Base-by-base conservation (phyloP, 2,797 vertebrate species). In the Crossoptilon crossoptilon region DNA sequence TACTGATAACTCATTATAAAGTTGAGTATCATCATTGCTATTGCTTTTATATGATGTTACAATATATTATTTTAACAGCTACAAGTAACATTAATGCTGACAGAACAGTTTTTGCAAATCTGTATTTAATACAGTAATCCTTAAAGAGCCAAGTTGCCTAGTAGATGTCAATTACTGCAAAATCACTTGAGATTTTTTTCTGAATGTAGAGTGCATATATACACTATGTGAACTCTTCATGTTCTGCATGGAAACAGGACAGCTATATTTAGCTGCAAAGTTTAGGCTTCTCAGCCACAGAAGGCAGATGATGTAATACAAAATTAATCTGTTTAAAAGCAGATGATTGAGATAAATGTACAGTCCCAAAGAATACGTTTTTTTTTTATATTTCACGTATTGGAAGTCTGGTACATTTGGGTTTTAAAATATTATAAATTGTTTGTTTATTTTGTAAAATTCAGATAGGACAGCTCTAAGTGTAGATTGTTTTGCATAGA, bases 401-500 rank as follows among this genome's bases (percentile, higher is more conserved):
- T 95, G 77, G 85, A 96, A 96, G 88, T 97, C 85, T 96, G 95
- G 91, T 86, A 94, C 70, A 95, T 92, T 96, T 97, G 88, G 79
- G 92, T 95, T 95, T 86, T 64, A 91, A 96, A 96, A 49, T 97
- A 90, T 59, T 97, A 91, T 97, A 97, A 94, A 84, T 66, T 97
- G 96, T 91, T 96, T 95, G 96, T 97, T 96, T 94, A 92, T 96
- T 96, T 97, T 87, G 91, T 89, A 96, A 93, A 95, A 97, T 93
- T 94, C 92, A 97, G 97, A 81, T 98, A 98, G 98, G 98, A 97
- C 97, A 96, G 97, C 97, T 98, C 98, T 98, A 98, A 98, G 98
- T 98, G 96, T 97, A 98, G 98, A 98, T 98, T 98, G 98, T 98
- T 98, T 98, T 98, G 97, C 98, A 24, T 98, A 99, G 99, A 99